These are phyloP conservation scores for Lethocerus indicus DNA, from an alignment of 1,140 invertebrate genomes.

Conservation along the genomic window DNA sequence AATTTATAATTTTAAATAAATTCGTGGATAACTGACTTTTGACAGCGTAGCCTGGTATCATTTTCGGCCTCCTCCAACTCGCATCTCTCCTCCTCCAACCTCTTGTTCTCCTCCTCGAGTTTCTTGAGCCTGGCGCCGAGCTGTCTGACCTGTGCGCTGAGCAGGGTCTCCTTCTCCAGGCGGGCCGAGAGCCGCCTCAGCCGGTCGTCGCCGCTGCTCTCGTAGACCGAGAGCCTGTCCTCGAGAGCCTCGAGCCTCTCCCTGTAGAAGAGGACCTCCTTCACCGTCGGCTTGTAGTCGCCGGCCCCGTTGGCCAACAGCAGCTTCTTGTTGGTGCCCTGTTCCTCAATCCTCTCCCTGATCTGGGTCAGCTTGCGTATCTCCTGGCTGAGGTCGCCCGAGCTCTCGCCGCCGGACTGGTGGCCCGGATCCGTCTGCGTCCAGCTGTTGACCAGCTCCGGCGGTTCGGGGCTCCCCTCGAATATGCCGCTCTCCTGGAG, in stretches of 20 bases:
- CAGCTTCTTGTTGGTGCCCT: conserved; percentile 10
- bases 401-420: conserved; percentile 6
- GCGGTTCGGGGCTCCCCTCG: no score
- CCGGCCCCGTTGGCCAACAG: conserved; percentile 2
- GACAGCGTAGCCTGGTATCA: conserved; percentile 25
- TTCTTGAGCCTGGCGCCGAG: conserved; percentile 20
- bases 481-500: conserved; percentile 31
- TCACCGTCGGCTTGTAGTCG: conserved; percentile 6
- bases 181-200: conserved; percentile 14
- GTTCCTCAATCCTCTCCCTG: conserved; percentile 22
- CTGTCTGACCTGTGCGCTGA: conserved; percentile 19
- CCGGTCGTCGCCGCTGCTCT: conserved; percentile 15
- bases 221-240: conserved; percentile 18
- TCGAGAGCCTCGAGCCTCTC: conserved; percentile 17
- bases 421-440: conserved; percentile 21
- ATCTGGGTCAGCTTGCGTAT: conserved; percentile 21
- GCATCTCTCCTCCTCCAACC: conserved; percentile 25
- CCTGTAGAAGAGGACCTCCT: conserved; percentile 17
- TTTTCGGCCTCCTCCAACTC: conserved; percentile 30
- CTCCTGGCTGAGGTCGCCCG: conserved; percentile 19
- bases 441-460: conserved; percentile 16
- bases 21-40: conserved; percentile 23
- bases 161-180: conserved; percentile 15
- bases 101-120: conserved; percentile 21
- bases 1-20: no score